phyloP scores from a whole-genome alignment of 2,888 invertebrate species.

The Baccha elongata region DNA sequence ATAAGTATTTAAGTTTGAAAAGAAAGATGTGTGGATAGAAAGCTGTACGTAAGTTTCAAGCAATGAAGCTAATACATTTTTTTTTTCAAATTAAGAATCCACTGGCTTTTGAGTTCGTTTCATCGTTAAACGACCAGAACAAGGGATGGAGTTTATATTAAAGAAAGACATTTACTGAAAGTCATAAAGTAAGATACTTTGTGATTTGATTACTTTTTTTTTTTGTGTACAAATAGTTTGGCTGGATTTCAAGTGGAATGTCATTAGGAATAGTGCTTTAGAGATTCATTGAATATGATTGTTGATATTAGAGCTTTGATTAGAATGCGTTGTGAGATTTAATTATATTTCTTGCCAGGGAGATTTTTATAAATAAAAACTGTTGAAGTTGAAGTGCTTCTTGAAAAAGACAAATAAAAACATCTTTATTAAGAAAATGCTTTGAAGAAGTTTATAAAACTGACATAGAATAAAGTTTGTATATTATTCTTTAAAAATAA shows the following conservation, averaged over 20 bases:
- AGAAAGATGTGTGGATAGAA: background rate
- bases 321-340: background rate
- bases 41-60: background rate
- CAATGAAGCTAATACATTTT: conserved; percentile 26
- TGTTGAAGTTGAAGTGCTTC: background rate
- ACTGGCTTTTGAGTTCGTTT: conserved; percentile 10
- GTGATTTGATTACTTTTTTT: conserved; percentile 1
- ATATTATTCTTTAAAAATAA: too few relatives aligned
- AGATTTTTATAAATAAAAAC: background rate
- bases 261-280: background rate
- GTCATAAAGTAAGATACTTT: background rate
- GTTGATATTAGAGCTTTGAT: background rate
- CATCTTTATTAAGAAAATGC: too few relatives aligned
- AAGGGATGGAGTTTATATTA: background rate
- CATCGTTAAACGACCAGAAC: background rate
- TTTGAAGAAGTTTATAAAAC: too few relatives aligned
- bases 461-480: too few relatives aligned
- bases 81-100: conserved; percentile 1
- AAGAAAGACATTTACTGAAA: conserved; percentile 5
- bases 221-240: conserved; percentile 8
- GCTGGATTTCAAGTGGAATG: conserved; percentile 10
- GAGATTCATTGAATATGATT: conserved; percentile 10
- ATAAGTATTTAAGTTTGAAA: conserved; percentile 4
- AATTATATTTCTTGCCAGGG: conserved; percentile 4
- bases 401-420: too few relatives aligned